Evolutionary conservation across 2,113 vertebrate species (phyloP), one percentile per base, ranked within the genome.

Genomic region (Seriola rivoliana): DNA sequence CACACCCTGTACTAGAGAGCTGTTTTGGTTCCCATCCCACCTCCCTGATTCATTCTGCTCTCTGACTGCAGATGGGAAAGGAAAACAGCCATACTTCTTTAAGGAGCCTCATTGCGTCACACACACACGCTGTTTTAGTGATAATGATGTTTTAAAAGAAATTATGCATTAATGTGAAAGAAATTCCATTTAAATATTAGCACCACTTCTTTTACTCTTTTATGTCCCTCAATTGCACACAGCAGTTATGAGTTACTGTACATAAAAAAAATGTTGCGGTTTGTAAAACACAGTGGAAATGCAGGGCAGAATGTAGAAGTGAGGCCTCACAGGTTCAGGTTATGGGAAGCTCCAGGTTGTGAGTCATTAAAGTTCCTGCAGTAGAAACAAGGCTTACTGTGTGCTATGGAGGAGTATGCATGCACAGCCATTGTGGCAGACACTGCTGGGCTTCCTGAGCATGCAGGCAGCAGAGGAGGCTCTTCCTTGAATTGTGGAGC

Each of bases 391-490:
- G 8, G 3, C 1, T 59, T 95, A 96, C 52, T n/a, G 29, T 71
- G 48, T 0, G 95, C 91, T 0, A 86, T 97, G 8, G 95, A 95
- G 76, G 96, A 97, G 52, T 97, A 96, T 0, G 48, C 36, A 1
- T 95, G 95, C 88, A 96, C 95, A 0, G 96, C 96, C 0, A 96
- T 96, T 63, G 96, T 95, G 96, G 0, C 95, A 96, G 9, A 97
- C 97, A 1, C 95, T 96, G 23, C 88, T 97, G 52, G 96, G 96
- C 11, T 98, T 98, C 78, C 94, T 97, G n/a, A 97, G 97, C 10
- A 96, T 97, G 62, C 96, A 97, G 88, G 96, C 97, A 0, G 96
- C 96, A 0, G 96, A 97, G 21, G 96, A 97, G 89, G 96, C 96
- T n/a, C 91, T 98, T 85, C 79, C 82, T 79, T 79, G 94, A 14